Percentiles rank a stretch among this genome's conserved stretches.
These are phyloP conservation scores for Plagiodera versicolora DNA, from an alignment of 2,888 invertebrate species.

Conservation along the genomic window DNA sequence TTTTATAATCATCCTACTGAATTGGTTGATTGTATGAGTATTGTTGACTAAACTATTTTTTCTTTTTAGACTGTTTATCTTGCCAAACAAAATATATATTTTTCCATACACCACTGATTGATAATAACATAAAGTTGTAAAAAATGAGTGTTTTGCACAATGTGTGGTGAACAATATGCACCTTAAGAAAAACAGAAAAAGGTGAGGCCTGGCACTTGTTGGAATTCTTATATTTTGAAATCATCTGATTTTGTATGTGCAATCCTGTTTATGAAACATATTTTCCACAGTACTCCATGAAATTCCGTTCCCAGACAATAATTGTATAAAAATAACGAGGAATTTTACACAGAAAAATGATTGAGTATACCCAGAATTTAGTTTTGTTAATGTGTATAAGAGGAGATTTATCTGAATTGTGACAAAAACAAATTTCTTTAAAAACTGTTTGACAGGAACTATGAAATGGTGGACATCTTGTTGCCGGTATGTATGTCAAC, in stretches of 20 bases:
- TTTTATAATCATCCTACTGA: background rate
- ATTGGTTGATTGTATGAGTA: background rate
- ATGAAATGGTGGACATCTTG: slow-evolving; percentile 25
- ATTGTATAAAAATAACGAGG: slow-evolving; percentile 37
- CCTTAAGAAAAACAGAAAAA: slow-evolving; percentile 30
- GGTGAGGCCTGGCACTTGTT: slow-evolving; percentile 32
- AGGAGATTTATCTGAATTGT: slow-evolving; percentile 38
- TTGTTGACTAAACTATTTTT: slow-evolving; percentile 39
- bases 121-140: slow-evolving; percentile 35
- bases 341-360: slow-evolving; percentile 31
- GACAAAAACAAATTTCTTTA: slow-evolving; percentile 40
- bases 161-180: slow-evolving; percentile 38
- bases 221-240: slow-evolving; percentile 20
- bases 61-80: slow-evolving; percentile 46
- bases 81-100: slow-evolving; percentile 36
- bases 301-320: slow-evolving; percentile 36
- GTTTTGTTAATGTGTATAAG: slow-evolving; percentile 40
- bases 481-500: slow-evolving; percentile 37
- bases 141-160: slow-evolving; percentile 37
- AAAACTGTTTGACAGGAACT: slow-evolving; percentile 38
- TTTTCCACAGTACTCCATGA: slow-evolving; percentile 47
- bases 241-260: slow-evolving; percentile 23
- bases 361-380: slow-evolving; percentile 30
- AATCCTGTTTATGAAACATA: slow-evolving; percentile 38
- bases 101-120: slow-evolving; percentile 22